phyloP scores from a whole-genome alignment of 2,797 vertebrate species.

The Etheostoma nigrum region DNA sequence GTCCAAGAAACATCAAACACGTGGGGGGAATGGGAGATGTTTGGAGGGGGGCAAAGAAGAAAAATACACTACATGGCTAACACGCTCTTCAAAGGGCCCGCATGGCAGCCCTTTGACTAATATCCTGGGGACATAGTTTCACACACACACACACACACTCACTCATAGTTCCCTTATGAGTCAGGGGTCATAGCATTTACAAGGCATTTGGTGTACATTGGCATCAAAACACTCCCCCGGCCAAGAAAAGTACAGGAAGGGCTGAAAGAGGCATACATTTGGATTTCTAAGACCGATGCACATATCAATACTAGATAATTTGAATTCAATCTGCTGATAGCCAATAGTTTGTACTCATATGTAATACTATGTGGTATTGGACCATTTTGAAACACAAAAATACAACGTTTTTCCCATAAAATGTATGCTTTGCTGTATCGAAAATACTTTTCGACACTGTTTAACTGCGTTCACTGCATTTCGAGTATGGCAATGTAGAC shows the following conservation, averaged over 20 bases:
- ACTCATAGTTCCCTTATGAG: conserved; percentile 39
- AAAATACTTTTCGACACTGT: too few species aligned
- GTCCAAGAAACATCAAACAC: conserved; percentile 69
- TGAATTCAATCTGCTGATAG: not conserved
- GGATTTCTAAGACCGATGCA: not conserved
- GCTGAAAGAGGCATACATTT: not conserved
- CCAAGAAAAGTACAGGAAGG: not conserved
- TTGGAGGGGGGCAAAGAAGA: conserved; percentile 11
- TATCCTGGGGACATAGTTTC: conserved; percentile 56
- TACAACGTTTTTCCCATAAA: not conserved
- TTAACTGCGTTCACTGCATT: not conserved
- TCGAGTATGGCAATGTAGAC: not conserved
- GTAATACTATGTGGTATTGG: not conserved
- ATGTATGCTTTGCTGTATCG: not conserved
- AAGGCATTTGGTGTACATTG: conserved; percentile 42
- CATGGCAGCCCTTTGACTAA: conserved; percentile 57
- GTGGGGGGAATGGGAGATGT: conserved; percentile 41
- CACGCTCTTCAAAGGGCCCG: conserved; percentile 58
- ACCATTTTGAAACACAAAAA: not conserved
- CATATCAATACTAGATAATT: not conserved
- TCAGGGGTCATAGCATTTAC: conserved; percentile 67
- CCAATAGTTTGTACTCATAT: not conserved
- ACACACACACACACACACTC: not conserved
- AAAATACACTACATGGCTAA: conserved; percentile 55
- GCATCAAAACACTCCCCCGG: conserved; percentile 50